These are phyloP conservation scores for Heliangelus exortis DNA, from an alignment of 2,797 vertebrate species.

Conservation along the genomic window DNA sequence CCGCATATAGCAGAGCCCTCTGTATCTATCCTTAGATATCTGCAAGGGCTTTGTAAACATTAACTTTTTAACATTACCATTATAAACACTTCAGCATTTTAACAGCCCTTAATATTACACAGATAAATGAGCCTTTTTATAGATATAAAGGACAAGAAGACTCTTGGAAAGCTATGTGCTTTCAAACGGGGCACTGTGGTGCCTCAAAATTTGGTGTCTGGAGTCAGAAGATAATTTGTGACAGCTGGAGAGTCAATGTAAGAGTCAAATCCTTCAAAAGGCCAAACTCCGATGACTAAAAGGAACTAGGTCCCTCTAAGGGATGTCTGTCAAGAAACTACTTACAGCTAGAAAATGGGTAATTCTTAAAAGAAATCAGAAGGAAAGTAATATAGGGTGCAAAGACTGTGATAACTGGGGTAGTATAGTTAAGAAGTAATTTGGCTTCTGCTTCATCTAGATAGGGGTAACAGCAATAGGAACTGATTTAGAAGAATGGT, in stretches of 20 bases:
- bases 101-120: neutral
- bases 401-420: neutral
- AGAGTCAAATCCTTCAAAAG: neutral
- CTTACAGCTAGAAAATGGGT: neutral
- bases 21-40: neutral
- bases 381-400: neutral
- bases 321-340: neutral
- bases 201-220: neutral
- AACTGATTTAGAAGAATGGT: neutral
- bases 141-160: neutral
- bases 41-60: neutral
- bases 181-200: neutral
- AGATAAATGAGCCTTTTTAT: accelerated
- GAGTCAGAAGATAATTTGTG: neutral
- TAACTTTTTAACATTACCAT: neutral
- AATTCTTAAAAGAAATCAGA: neutral
- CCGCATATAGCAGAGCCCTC: neutral
- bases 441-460: neutral
- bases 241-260: neutral
- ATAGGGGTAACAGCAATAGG: neutral
- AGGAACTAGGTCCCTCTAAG: neutral
- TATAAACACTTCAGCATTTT: neutral
- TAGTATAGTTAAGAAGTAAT: neutral
- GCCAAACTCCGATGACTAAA: neutral
- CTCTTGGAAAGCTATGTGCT: neutral